phyloP scores from a whole-genome alignment of 2,797 vertebrate species.

The Adrianichthys oophorus region DNA sequence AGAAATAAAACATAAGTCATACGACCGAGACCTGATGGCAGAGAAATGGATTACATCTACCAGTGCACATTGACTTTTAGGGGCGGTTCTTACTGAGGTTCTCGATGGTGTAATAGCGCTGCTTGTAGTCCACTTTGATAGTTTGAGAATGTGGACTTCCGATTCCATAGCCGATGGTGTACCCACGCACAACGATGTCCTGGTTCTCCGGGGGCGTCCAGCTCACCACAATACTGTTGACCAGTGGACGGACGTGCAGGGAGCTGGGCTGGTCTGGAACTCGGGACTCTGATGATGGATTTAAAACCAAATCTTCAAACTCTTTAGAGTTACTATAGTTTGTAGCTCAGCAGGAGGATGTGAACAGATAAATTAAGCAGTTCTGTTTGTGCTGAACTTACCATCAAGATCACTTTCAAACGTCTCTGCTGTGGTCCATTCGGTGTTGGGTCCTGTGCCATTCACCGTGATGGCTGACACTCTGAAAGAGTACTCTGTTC shows the following conservation, averaged over 20 bases:
- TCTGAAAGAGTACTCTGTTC: constrained; percentile 93
- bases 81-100: constrained; percentile 83
- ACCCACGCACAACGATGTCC: constrained; percentile 96
- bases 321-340: not conserved
- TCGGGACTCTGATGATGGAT: constrained; percentile 80
- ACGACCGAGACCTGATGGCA: not conserved
- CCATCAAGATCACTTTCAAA: constrained; percentile 98
- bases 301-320: not conserved
- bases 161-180: constrained; percentile 92
- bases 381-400: constrained; percentile 58
- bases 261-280: constrained; percentile 97
- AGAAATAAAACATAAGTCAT: not conserved
- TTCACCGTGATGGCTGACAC: constrained; percentile 91
- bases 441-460: constrained; percentile 90
- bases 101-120: constrained; percentile 97
- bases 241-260: constrained; percentile 90
- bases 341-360: not conserved
- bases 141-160: constrained; percentile 96
- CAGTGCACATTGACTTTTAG: not conserved
- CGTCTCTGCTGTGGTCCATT: constrained; percentile 90
- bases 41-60: not conserved
- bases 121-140: constrained; percentile 97
- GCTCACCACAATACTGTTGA: constrained; percentile 97
- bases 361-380: not conserved
- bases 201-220: constrained; percentile 99